Evolutionary conservation across 2,797 vertebrate species (phyloP).

Genomic region (Sparus aurata): DNA sequence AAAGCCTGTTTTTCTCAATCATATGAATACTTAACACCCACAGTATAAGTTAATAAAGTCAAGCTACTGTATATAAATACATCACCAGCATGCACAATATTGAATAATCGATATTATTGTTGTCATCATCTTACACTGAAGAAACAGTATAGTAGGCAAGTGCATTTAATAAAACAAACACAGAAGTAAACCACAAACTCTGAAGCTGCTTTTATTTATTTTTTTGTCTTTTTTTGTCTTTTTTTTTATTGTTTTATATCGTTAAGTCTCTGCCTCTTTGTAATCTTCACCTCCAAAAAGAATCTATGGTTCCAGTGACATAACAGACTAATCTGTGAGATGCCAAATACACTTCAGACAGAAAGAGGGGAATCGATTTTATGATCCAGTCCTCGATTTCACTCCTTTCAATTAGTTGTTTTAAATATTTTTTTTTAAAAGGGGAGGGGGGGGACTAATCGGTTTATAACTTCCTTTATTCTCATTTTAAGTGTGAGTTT

Average conservation of each 20-base stretch:
- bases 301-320: constrained; percentile 83
- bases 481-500: constrained; percentile 27
- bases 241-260: constrained; percentile 73
- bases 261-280: constrained; percentile 82
- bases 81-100: constrained; percentile 99
- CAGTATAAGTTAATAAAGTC: constrained; percentile 99
- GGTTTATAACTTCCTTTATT: constrained; percentile 35
- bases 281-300: constrained; percentile 80
- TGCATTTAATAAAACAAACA: constrained; percentile 95
- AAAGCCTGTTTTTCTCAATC: constrained; percentile 95
- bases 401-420: constrained; percentile 6
- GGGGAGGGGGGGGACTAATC: constrained; percentile 1
- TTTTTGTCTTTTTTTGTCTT: constrained; percentile 77
- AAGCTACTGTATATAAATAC: constrained; percentile 99
- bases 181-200: constrained; percentile 93
- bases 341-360: constrained; percentile 62
- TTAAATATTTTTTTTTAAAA: background rate
- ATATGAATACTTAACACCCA: constrained; percentile 99
- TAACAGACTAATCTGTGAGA: constrained; percentile 64
- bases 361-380: constrained; percentile 37
- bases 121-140: constrained; percentile 97
- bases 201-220: constrained; percentile 93
- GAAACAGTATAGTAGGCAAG: constrained; percentile 99
- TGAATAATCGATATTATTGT: constrained; percentile 96
- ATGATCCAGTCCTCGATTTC: constrained; percentile 23